These are phyloP conservation scores for Apoda limacodes DNA, from an alignment of 2,888 invertebrate genomes.

Conservation along the genomic window DNA sequence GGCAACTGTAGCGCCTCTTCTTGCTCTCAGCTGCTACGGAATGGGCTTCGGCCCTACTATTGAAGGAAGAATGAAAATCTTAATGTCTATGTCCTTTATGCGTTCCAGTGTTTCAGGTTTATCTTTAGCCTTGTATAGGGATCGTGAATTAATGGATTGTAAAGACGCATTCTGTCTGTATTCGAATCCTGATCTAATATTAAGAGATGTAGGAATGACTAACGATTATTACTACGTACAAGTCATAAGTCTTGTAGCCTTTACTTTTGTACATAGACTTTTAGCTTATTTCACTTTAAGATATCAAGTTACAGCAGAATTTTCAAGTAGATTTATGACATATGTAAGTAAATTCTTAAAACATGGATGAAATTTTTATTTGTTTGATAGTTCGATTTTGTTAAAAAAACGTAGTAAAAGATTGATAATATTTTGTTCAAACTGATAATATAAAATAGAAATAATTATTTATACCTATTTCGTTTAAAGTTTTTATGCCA, in stretches of 20 bases:
- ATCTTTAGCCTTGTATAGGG: constrained; percentile 68
- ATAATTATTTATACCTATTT: too few relatives aligned
- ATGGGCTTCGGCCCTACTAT: constrained; percentile 71
- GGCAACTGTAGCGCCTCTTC: constrained; percentile 62
- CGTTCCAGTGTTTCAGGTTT: constrained; percentile 77
- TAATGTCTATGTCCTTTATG: constrained; percentile 73
- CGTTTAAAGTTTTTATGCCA: too few relatives aligned
- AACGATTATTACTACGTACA: constrained; percentile 62
- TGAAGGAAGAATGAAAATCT: constrained; percentile 59
- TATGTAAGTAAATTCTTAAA: constrained; percentile 66
- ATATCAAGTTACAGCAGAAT: constrained; percentile 66
- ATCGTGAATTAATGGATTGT: constrained; percentile 72
- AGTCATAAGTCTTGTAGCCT: constrained; percentile 65
- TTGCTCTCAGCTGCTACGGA: constrained; percentile 71
- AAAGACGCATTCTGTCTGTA: constrained; percentile 65
- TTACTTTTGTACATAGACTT: constrained; percentile 65
- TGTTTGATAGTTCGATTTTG: too few relatives aligned
- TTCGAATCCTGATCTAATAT: constrained; percentile 69
- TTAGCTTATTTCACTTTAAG: constrained; percentile 69
- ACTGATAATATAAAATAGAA: too few relatives aligned
- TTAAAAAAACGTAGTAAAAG: too few relatives aligned
- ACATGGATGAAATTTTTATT: constrained; percentile 50
- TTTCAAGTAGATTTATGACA: constrained; percentile 65
- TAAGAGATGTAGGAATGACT: constrained; percentile 75
- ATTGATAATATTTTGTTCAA: too few relatives aligned